These are phyloP conservation scores for Urechis unicinctus DNA, from an alignment of 2,888 invertebrate species.

Conservation along the genomic window DNA sequence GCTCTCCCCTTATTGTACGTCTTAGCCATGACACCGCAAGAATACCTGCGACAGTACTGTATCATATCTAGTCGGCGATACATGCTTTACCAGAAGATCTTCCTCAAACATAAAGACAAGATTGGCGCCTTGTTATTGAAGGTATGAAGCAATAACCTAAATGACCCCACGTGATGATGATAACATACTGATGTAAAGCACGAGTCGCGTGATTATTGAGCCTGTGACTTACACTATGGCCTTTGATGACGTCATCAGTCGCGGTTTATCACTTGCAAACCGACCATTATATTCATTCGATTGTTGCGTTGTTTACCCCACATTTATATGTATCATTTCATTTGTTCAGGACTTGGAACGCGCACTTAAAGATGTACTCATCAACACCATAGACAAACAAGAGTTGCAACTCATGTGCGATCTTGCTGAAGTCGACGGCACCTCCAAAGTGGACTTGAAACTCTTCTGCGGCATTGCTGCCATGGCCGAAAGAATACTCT, in stretches of 20 bases:
- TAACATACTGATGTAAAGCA: slow-evolving; percentile 13
- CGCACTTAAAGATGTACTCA: slow-evolving; percentile 36
- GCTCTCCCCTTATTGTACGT: too few relatives aligned
- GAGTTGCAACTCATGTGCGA: slow-evolving; percentile 28
- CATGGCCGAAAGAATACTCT: slow-evolving; percentile 40
- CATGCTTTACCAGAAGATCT: slow-evolving; percentile 38
- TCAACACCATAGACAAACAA: slow-evolving; percentile 32
- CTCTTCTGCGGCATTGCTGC: slow-evolving; percentile 41
- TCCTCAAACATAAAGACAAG: slow-evolving; percentile 33
- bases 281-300: too few relatives aligned
- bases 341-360: slow-evolving; percentile 31
- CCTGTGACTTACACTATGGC: too few relatives aligned
- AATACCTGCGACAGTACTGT: slow-evolving; percentile 39
- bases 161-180: slow-evolving; percentile 27
- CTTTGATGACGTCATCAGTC: neutral
- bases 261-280: too few relatives aligned
- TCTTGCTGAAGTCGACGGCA: slow-evolving; percentile 28
- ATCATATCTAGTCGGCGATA: slow-evolving; percentile 33
- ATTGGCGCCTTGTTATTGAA: too few relatives aligned
- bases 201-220: too few relatives aligned
- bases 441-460: slow-evolving; percentile 30
- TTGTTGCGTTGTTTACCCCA: too few relatives aligned
- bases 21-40: slow-evolving; percentile 37
- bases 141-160: too few relatives aligned
- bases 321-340: neutral